Conservation (phyloP, 2,797 vertebrate species). For the Sandelia bainsii region DNA sequence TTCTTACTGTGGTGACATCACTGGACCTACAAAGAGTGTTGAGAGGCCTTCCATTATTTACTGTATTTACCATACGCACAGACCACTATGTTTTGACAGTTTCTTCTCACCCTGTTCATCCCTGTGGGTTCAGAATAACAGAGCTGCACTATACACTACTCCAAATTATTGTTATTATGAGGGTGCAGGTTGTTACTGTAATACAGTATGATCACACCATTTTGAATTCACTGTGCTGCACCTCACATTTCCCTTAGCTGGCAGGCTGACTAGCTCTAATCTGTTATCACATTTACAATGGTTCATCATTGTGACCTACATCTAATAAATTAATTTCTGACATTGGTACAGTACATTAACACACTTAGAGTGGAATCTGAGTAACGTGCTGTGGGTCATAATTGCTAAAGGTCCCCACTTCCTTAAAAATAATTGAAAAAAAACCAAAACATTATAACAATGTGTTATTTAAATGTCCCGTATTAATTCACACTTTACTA, state of each 20-base stretch:
- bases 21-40: neutral
- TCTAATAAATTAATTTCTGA: neutral
- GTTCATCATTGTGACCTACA: slow-evolving; percentile 10
- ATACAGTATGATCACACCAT: slow-evolving; percentile 10
- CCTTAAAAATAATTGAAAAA: neutral
- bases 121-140: slow-evolving; percentile 43
- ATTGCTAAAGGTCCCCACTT: neutral
- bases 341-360: neutral
- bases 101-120: slow-evolving; percentile 14
- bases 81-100: neutral
- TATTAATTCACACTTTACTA: neutral
- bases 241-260: slow-evolving; percentile 7
- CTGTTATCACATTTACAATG: slow-evolving; percentile 1
- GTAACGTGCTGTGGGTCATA: neutral
- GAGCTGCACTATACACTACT: neutral
- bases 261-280: slow-evolving; percentile 1
- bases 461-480: neutral
- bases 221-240: slow-evolving; percentile 12
- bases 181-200: slow-evolving; percentile 32
- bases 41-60: neutral
- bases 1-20: neutral
- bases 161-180: slow-evolving; percentile 57
- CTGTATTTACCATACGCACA: neutral
- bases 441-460: neutral
- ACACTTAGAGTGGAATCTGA: neutral